phyloP scores from a whole-genome alignment of 2,888 invertebrate species.

The Hanleya hanleyi region DNA sequence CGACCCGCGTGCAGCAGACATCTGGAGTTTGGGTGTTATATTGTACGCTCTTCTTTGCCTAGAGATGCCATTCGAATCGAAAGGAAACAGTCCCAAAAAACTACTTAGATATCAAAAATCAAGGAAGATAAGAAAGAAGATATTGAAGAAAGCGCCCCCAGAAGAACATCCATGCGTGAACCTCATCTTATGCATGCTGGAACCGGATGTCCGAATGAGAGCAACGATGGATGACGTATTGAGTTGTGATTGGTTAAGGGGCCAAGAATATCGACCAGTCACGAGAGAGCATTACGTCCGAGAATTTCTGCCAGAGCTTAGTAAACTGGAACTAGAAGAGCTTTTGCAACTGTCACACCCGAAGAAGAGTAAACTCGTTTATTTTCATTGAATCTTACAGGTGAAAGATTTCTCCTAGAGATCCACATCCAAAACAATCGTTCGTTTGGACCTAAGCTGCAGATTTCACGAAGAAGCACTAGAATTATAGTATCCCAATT shows the following conservation, averaged over 20 bases:
- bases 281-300: too few relatives aligned
- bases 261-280: too few relatives aligned
- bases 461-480: too few relatives aligned
- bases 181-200: background rate
- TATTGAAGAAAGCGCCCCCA: background rate
- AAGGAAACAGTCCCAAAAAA: background rate
- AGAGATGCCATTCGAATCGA: background rate
- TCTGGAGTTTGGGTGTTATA: background rate
- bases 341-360: too few relatives aligned
- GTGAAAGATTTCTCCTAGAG: too few relatives aligned
- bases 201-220: background rate
- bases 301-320: too few relatives aligned
- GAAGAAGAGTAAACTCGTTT: too few relatives aligned
- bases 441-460: too few relatives aligned
- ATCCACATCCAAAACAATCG: too few relatives aligned
- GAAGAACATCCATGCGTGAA: background rate
- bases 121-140: background rate
- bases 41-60: background rate
- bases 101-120: background rate
- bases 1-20: background rate
- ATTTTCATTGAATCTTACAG: too few relatives aligned
- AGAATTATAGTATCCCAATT: too few relatives aligned
- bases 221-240: background rate
- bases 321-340: too few relatives aligned
- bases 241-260: background rate